Evolutionary conservation across 2,113 vertebrate species (phyloP).

Genomic region (Morone chrysops): DNA sequence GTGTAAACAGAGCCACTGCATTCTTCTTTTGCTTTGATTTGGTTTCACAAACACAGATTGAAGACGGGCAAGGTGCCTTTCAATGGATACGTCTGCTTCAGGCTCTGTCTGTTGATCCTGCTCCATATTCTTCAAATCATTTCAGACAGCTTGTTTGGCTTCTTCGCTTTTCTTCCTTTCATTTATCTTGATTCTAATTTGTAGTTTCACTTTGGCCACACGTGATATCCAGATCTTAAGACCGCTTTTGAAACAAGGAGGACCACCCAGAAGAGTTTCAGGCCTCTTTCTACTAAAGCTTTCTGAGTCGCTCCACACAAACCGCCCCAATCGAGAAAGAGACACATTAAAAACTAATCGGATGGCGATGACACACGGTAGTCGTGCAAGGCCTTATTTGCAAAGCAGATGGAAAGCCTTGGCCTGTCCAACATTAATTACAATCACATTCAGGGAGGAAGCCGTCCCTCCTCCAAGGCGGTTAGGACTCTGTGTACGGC

Average conservation of each 20-base stretch:
- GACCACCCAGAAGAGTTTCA: conserved; percentile 78
- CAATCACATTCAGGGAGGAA: conserved; percentile 84
- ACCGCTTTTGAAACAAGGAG: conserved; percentile 51
- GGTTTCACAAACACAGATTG: conserved; percentile 20
- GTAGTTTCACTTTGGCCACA: conserved; percentile 69
- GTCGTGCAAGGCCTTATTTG: conserved; percentile 77
- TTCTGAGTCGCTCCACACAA: conserved; percentile 32
- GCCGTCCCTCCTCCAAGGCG: conserved; percentile 75
- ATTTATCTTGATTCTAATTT: conserved; percentile 76
- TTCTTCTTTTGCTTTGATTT: conserved; percentile 14
- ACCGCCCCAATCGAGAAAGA: conserved; percentile 49
- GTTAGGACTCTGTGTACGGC: conserved; percentile 78
- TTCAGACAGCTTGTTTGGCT: conserved; percentile 65
- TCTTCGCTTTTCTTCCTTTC: conserved; percentile 56
- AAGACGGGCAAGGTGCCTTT: background rate
- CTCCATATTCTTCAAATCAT: conserved; percentile 44
- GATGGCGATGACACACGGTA: conserved; percentile 79
- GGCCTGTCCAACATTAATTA: conserved; percentile 83
- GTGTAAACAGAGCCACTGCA: background rate
- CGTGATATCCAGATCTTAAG: conserved; percentile 74
- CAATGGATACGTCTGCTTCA: background rate
- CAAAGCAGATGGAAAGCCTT: conserved; percentile 84
- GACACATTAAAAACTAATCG: conserved; percentile 79
- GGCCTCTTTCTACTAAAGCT: conserved; percentile 29
- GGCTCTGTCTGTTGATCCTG: conserved; percentile 21